Percentiles rank a stretch among this genome's conserved stretches.
These are phyloP conservation scores for Atta cephalotes DNA, from an alignment of 1,140 invertebrate genomes.

Conservation along the genomic window DNA sequence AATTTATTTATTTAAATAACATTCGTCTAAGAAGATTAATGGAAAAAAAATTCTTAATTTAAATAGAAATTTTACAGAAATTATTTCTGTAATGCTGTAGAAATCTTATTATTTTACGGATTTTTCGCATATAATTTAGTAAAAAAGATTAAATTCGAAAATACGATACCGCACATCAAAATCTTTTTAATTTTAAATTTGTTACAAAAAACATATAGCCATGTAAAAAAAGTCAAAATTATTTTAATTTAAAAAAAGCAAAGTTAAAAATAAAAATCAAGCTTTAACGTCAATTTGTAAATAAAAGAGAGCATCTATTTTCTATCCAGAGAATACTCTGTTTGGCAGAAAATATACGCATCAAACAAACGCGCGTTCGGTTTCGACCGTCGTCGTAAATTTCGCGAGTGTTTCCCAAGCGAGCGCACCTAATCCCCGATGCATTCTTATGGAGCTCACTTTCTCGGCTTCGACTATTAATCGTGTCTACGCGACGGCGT, in stretches of 20 bases:
- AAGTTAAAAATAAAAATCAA: slow-evolving; percentile 19
- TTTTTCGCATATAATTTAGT: background rate
- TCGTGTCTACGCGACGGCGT: slow-evolving; percentile 49
- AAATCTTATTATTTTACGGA: background rate
- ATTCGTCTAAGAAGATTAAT: background rate
- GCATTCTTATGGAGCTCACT: slow-evolving; percentile 48
- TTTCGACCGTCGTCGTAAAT: slow-evolving; percentile 28
- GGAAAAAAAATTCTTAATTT: background rate
- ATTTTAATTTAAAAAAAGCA: slow-evolving; percentile 22
- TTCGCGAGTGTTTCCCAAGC: slow-evolving; percentile 33
- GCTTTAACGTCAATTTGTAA: background rate
- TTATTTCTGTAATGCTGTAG: background rate
- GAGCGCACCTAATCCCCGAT: slow-evolving; percentile 31
- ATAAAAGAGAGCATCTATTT: background rate
- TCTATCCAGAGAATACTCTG: background rate
- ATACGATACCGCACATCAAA: background rate
- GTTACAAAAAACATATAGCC: background rate
- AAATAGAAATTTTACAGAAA: background rate
- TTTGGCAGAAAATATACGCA: background rate
- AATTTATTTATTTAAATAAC: slow-evolving; percentile 13
- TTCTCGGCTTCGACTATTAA: slow-evolving; percentile 56
- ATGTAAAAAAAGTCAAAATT: background rate
- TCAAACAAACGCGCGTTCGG: slow-evolving; percentile 44
- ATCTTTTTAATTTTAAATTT: background rate
- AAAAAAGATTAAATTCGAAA: background rate